Base-by-base conservation (phyloP, 2,797 vertebrate genomes). In the Pygocentrus nattereri region DNA sequence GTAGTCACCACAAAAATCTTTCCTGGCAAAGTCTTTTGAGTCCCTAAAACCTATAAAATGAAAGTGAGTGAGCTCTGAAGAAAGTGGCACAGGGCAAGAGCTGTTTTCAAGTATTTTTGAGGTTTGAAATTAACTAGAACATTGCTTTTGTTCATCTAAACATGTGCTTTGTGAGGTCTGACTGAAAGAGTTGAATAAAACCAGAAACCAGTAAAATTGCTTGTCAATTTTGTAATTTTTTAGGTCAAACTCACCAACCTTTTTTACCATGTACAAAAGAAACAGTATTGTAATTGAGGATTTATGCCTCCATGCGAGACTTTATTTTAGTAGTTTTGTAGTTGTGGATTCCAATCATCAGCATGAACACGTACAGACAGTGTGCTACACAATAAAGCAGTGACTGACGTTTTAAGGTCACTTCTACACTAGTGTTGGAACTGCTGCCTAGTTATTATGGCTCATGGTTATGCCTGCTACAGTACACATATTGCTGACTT, bases 361-460 rank as follows among this genome's bases (percentile, higher is more conserved):
- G 68, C 68, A 27, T 38, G 30, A 65, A 21, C 15, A 62, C 15
- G 27, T 18, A 62, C 10, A 19, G 61, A 62, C 5, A 11, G 61
- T 7, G 15, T 11, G 25, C 11, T 31, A 30, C 61, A 11, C 30
- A 27, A 62, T 62, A 59, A 59, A 27, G 61, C 62, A 61, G 30
- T 30, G 61, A 62, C 12, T 62, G 61, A 62, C 27, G 31, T 62
- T 62, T 62, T 62, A 31, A 62, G 61, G 61, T 30, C 61, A 62
- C 27, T 13, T 62, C 27, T 15, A 30, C 27, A 62, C 25, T 30
- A 30, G 62, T 62, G 41, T 10, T 44, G 41, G 41, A 8, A 44
- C 41, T 1, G 41, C 41, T 44, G 41, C 11, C 56, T 11, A 25
- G 56, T 56, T 58, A 58, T 56, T 3, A 58, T 56, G 8, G 56